phyloP scores from a whole-genome alignment of 2,797 vertebrate genomes.

The Leptodactylus fallax region DNA sequence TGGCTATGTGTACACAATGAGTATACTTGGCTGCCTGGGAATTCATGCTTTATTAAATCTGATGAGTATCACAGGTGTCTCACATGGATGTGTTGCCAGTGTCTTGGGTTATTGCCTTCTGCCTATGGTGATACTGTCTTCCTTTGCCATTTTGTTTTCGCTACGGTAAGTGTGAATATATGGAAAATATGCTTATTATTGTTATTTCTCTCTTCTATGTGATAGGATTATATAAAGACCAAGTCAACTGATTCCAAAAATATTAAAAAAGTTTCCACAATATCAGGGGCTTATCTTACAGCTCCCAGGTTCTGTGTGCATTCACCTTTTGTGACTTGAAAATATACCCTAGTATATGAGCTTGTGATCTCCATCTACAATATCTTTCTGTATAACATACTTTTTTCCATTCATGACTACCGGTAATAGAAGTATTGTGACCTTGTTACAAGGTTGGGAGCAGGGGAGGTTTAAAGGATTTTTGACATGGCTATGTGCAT shows the following conservation, averaged over 20 bases:
- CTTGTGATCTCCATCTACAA: no score
- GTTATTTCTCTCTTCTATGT: background rate
- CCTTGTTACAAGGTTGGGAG: background rate
- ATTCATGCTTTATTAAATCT: constrained; percentile 79
- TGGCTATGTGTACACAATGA: constrained; percentile 82
- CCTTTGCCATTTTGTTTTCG: constrained; percentile 77
- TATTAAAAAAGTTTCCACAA: background rate
- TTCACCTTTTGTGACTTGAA: no score
- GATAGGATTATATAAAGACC: background rate
- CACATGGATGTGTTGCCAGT: constrained; percentile 83
- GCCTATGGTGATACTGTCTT: constrained; percentile 83
- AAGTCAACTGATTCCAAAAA: background rate
- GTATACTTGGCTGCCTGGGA: constrained; percentile 79
- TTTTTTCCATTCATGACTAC: background rate
- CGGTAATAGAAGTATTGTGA: background rate
- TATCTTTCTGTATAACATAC: no score
- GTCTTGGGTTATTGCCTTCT: constrained; percentile 85
- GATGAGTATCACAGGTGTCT: constrained; percentile 80
- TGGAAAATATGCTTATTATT: background rate
- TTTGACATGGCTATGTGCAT: background rate
- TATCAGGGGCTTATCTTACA: background rate
- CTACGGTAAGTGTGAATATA: constrained; percentile 79
- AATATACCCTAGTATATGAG: no score
- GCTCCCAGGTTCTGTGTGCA: no score
- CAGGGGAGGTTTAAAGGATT: background rate